Evolutionary conservation across 1,140 invertebrate genomes (phyloP).

Genomic region (Melitaea cinxia): DNA sequence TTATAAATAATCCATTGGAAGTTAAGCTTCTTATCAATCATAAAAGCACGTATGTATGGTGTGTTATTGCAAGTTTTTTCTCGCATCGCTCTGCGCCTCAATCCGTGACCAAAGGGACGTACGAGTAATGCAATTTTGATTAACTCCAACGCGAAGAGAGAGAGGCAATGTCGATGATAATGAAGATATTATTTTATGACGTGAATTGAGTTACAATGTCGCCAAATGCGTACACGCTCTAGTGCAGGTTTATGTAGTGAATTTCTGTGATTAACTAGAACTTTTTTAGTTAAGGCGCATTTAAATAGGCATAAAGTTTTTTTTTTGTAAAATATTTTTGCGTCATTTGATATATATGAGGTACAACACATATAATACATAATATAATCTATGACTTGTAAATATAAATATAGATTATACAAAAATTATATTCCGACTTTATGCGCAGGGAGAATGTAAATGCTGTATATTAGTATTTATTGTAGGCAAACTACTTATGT

Average conservation of each 20-base stretch:
- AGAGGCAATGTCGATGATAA: conserved; percentile 50
- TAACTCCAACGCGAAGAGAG: conserved; percentile 53
- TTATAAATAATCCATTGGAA: conserved; percentile 34
- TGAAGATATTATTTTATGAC: conserved; percentile 65
- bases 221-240: conserved; percentile 19
- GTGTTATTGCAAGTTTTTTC: conserved; percentile 50
- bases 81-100: conserved; percentile 43
- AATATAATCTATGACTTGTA: too few relatives aligned
- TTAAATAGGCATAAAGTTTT: too few relatives aligned
- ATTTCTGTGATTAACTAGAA: conserved; percentile 7
- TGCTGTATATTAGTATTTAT: too few relatives aligned
- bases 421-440: too few relatives aligned
- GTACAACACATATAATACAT: too few relatives aligned
- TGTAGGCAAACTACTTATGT: too few relatives aligned
- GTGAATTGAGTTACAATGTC: conserved; percentile 44
- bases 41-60: conserved; percentile 47
- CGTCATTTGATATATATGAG: background rate
- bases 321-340: too few relatives aligned
- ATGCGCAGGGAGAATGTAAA: too few relatives aligned
- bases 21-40: conserved; percentile 59
- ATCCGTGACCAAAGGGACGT: conserved; percentile 63
- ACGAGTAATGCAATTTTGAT: conserved; percentile 75
- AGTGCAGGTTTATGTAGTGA: conserved; percentile 2
- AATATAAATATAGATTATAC: too few relatives aligned
- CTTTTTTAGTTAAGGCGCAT: background rate